Base-by-base conservation (phyloP, 2,113 vertebrate species). In the Nipponia nippon region DNA sequence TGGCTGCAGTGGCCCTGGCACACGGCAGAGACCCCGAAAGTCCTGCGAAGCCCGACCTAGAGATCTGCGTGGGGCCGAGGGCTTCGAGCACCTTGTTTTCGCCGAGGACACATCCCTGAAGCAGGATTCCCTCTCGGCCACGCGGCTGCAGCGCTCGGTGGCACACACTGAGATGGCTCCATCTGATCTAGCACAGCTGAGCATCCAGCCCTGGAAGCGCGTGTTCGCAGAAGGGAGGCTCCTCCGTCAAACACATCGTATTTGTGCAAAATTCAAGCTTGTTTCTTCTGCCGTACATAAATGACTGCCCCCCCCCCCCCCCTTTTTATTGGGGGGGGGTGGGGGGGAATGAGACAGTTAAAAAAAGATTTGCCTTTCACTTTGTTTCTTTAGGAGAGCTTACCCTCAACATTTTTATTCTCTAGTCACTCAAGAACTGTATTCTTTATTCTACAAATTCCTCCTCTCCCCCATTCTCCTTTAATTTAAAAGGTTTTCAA, bases 401-500 rank as follows among this genome's bases (percentile, higher is more conserved):
- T 14, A n/a, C 47, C 75, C 55, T 63, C 47, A 83, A 50, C 19
- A 66, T 86, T 53, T 55, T 44, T 47, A 69, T 46, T 49, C 65
- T 67, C 59, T 23, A 25, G 46, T 16, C 47, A 36, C 53, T 77
- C 56, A 23, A 73, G 38, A 59, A n/a, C 50, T 1, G 3, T 6
- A 15, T 62, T 83, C 49, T 89, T 85, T 87, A 84, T 50, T 29
- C n/a, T 7, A 75, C 61, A 49, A 12, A 77, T 29, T 63, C n/a
- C 50, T 76, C 34, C 75, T 67, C 52, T 79, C 34, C 73, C 46
- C 78, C 27, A 0, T 32, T 58, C 90, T 82, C 70, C 78, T 46
- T 94, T 85, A 53, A 96, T 93, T 95, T 92, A 87, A 85, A 58
- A 70, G 85, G 47, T 59, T 95, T 75, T n/a, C 80, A 61, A 58